phyloP scores from a whole-genome alignment of 2,888 invertebrate genomes.

The Meliscaeva auricollis region DNA sequence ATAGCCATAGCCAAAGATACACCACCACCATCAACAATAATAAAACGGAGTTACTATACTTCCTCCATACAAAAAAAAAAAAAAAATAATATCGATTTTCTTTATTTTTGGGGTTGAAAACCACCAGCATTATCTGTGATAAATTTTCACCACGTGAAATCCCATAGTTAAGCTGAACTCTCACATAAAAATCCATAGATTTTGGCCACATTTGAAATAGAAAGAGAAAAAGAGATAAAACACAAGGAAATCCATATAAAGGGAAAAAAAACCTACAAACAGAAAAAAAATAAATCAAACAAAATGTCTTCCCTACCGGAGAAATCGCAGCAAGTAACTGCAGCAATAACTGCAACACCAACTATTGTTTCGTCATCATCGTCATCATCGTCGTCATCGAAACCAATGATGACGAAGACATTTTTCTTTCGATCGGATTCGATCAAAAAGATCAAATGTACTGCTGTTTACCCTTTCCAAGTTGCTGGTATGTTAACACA shows the following conservation, averaged over 20 bases:
- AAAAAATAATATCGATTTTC: conserved; percentile 18
- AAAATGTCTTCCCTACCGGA: conserved; percentile 73
- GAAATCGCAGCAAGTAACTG: conserved; percentile 65
- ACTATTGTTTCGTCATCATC: conserved; percentile 38
- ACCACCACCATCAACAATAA: conserved; percentile 2
- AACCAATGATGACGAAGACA: conserved; percentile 41
- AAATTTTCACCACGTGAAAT: conserved; percentile 69
- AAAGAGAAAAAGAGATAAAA: conserved; percentile 13
- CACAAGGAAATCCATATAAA: conserved; percentile 30
- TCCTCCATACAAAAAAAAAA: conserved; percentile 1
- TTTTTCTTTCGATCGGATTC: conserved; percentile 73
- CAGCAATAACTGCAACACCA: conserved; percentile 42
- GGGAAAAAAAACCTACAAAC: conserved; percentile 5
- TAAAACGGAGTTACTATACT: background rate
- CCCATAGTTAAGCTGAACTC: conserved; percentile 56
- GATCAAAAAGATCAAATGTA: conserved; percentile 71
- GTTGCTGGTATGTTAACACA: conserved; percentile 65
- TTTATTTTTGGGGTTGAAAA: conserved; percentile 34
- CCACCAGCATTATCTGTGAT: conserved; percentile 57
- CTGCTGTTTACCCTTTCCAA: conserved; percentile 71
- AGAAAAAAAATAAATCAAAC: conserved; percentile 21
- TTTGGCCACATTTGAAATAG: conserved; percentile 28
- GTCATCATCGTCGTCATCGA: conserved; percentile 29
- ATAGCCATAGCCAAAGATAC: conserved; percentile 38
- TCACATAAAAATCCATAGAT: conserved; percentile 38